Conservation (phyloP, 2,888 invertebrate genomes). For the Deroplatys truncata region DNA sequence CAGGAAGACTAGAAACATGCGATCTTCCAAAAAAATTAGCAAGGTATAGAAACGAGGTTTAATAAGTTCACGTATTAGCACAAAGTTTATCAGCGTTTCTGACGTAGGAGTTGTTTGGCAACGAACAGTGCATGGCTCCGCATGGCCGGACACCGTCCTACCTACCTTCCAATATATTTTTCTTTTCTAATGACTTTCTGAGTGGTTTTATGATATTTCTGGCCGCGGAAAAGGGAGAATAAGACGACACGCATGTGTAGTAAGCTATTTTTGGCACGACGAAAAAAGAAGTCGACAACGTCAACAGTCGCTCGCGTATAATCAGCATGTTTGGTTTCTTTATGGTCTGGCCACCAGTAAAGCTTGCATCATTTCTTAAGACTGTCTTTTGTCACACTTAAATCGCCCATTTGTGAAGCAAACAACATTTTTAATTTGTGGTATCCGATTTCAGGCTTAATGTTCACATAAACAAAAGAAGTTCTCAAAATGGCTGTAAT, state of each 20-base stretch:
- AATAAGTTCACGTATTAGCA: background rate
- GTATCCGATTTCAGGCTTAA: background rate
- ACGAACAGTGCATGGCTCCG: background rate
- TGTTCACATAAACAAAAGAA: background rate
- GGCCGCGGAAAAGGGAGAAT: background rate
- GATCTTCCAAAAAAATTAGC: too few species aligned
- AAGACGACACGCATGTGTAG: background rate
- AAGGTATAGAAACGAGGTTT: too few species aligned
- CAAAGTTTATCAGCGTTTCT: background rate
- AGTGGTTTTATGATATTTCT: background rate
- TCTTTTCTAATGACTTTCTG: background rate
- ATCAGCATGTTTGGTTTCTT: background rate
- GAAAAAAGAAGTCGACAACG: background rate
- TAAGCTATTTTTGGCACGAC: background rate
- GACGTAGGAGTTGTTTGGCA: background rate
- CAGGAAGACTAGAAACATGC: too few species aligned
- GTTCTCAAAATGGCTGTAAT: too few species aligned
- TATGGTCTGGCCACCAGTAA: background rate
- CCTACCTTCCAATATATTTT: background rate
- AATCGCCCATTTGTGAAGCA: background rate
- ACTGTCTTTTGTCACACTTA: background rate
- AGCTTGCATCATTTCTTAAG: background rate
- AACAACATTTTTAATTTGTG: background rate
- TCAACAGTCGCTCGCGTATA: background rate
- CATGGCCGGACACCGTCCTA: background rate